Percentiles rank a stretch among this genome's conserved stretches.
Evolutionary conservation across 2,797 vertebrate species (phyloP).

Genomic region (Schizopygopsis malacanthus): DNA sequence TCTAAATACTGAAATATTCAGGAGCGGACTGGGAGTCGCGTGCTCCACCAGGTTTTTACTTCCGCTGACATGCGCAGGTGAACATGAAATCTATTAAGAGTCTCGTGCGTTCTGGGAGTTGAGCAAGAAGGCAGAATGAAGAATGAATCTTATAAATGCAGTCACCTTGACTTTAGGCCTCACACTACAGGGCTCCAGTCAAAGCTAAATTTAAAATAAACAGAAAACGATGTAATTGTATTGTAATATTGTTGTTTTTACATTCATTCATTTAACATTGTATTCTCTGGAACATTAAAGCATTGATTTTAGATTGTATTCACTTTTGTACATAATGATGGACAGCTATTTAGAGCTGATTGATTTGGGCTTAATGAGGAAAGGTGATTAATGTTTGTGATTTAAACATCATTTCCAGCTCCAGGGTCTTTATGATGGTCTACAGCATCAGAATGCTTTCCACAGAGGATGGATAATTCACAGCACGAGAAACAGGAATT

Average conservation of each 20-base stretch:
- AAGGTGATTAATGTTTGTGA: slow-evolving; percentile 46
- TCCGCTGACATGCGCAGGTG: slow-evolving; percentile 33
- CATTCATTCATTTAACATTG: neutral
- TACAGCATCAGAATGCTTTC: slow-evolving; percentile 49
- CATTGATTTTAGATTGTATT: neutral
- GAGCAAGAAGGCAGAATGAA: neutral
- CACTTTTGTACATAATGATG: neutral
- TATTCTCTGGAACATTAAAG: neutral
- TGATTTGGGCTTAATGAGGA: slow-evolving; percentile 23
- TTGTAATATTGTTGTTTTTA: neutral
- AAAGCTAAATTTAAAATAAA: neutral
- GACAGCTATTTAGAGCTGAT: slow-evolving; percentile 27
- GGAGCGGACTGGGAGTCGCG: slow-evolving; percentile 10
- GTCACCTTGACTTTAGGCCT: neutral
- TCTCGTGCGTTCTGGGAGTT: neutral
- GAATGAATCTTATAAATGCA: neutral
- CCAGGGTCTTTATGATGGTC: slow-evolving; percentile 54
- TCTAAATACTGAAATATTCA: slow-evolving; percentile 63
- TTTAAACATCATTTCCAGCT: slow-evolving; percentile 54
- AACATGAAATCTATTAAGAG: slow-evolving; percentile 50
- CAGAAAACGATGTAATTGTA: neutral
- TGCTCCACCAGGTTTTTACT: slow-evolving; percentile 24
- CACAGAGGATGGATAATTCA: slow-evolving; percentile 51
- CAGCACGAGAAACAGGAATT: slow-evolving; percentile 54
- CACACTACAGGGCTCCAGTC: neutral